Conservation (phyloP, 2,113 vertebrate genomes). For the Nannobrachium achirus region DNA sequence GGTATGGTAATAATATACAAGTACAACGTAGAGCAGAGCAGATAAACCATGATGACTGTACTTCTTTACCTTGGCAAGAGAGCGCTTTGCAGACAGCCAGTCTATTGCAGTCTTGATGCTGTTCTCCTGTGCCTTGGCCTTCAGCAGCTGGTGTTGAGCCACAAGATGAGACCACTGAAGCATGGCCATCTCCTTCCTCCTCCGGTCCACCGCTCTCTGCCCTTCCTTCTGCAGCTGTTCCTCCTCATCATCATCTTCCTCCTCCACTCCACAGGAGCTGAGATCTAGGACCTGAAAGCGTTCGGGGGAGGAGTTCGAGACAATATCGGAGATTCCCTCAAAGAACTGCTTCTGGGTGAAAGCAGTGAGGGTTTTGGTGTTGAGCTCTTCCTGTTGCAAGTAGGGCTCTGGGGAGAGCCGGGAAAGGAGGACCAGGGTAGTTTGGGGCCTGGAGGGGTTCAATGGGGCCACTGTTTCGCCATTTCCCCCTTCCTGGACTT, state of each 20-base stretch:
- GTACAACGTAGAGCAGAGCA: too few species aligned
- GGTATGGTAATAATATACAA: neutral
- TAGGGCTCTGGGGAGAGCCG: slow-evolving; percentile 85
- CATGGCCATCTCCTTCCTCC: slow-evolving; percentile 79
- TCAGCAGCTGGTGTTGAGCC: slow-evolving; percentile 84
- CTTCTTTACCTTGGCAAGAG: slow-evolving; percentile 73
- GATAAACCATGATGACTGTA: neutral
- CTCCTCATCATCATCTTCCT: slow-evolving; percentile 39
- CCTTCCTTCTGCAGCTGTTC: slow-evolving; percentile 66
- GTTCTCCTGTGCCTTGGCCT: slow-evolving; percentile 79
- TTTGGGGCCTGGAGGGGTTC: slow-evolving; percentile 22
- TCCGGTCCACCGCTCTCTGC: slow-evolving; percentile 58
- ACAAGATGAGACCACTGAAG: slow-evolving; percentile 85
- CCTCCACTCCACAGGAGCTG: slow-evolving; percentile 60
- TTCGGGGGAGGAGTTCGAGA: slow-evolving; percentile 80
- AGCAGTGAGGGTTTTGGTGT: slow-evolving; percentile 81
- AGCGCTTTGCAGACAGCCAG: slow-evolving; percentile 78
- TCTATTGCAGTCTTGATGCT: slow-evolving; percentile 77
- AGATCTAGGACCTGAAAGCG: slow-evolving; percentile 81
- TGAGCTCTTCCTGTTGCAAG: slow-evolving; percentile 85
- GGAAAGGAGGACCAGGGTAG: slow-evolving; percentile 77
- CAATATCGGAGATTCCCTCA: slow-evolving; percentile 74
- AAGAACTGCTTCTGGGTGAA: slow-evolving; percentile 82
- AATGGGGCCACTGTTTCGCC: slow-evolving; percentile 24
- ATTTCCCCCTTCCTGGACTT: neutral